Conservation (phyloP, 2,797 vertebrate genomes). For the Bradypodion ventrale region DNA sequence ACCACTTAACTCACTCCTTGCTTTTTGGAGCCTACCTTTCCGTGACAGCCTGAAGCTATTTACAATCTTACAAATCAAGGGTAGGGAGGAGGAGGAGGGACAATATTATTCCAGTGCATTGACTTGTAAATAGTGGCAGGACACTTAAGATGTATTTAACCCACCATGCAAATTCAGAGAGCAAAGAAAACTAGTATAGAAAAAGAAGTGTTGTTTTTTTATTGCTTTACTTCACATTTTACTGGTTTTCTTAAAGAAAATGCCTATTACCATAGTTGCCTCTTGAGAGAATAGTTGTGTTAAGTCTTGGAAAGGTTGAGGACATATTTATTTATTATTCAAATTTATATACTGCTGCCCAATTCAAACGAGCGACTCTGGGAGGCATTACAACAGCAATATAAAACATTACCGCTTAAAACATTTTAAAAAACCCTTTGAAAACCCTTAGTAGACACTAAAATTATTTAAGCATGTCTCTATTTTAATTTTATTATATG, state of each 20-base stretch:
- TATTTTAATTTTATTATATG: background rate
- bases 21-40: conserved; percentile 40
- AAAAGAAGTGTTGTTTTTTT: no score
- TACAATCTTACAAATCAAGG: conserved; percentile 6
- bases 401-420: no score
- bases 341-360: no score
- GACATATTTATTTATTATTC: no score
- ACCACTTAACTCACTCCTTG: conserved; percentile 53
- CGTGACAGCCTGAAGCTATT: conserved; percentile 36
- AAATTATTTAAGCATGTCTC: background rate
- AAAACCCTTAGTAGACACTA: no score
- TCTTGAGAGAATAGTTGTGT: background rate
- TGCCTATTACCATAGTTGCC: conserved; percentile 35
- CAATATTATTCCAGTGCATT: background rate
- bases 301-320: background rate
- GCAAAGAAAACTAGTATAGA: conserved; percentile 19
- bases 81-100: background rate
- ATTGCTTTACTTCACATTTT: conserved; percentile 16
- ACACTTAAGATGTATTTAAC: conserved; percentile 21
- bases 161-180: conserved; percentile 17
- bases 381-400: no score
- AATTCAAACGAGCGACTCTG: no score
- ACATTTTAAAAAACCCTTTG: no score
- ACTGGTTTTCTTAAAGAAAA: background rate
- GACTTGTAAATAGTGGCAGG: conserved; percentile 34